Base-by-base conservation (phyloP, 1,140 invertebrate species). In the Lepidostoma basale region DNA sequence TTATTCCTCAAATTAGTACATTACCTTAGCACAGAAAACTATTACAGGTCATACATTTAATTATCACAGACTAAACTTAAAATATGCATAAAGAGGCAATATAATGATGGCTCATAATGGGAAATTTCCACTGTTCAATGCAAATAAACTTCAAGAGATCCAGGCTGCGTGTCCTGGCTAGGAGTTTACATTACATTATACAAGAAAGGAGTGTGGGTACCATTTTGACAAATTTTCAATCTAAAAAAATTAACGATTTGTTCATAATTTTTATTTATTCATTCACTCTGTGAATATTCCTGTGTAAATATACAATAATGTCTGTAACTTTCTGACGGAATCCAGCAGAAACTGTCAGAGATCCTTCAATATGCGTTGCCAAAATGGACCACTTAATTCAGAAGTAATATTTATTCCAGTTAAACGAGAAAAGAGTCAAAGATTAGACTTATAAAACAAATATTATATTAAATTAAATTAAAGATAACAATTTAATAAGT, bases 31-130 rank as follows among this genome's bases (percentile, higher is more conserved):
- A 18, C 14, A 54, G 49, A 54, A 30, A 54, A 30, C 49, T 25
- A 44, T 45, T 62, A 39, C 49, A 54, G 10, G 12, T n/a, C 14
- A 20, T 40, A 60, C 28, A 65, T 65, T 65, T 40, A 40, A 65
- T 65, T 65, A 65, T 65, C 62, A 65, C 62, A 65, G 62, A 40
- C 62, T 65, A 54, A 65, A 54, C 47, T 65, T 65, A 65, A 54
- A 65, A 22, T 65, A 65, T 65, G 49, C 56, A 39, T 65, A 30
- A 54, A 63, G 62, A 65, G 62, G 62, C 62, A 65, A 65, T 65
- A 63, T 65, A 65, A n/a, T 65, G 56, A 65, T 65, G 62, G 62
- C 62, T 65, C 20, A 54, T 54, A 52, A 54, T 54, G 16, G 10
- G 8, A 40, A 54, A 44, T 22, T 54, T 30, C 20, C 40, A 42